Base-by-base conservation (phyloP, 2,113 vertebrate species). In the Hemiscyllium ocellatum region DNA sequence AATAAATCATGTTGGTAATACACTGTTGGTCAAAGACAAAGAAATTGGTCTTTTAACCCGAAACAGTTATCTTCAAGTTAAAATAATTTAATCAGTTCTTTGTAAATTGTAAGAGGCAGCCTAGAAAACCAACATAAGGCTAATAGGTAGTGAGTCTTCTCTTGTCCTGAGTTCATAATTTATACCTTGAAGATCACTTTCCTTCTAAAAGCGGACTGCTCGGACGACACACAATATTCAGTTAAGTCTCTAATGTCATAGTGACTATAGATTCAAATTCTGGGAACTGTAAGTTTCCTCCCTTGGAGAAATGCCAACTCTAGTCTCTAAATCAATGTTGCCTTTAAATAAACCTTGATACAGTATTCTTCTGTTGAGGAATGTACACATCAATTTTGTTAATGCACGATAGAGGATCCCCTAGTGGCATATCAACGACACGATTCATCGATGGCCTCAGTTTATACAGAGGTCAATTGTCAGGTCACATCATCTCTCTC, bases 271-370 rank as follows among this genome's bases (percentile, higher is more conserved):
- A 93, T 93, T 93, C 89, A 66, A 66, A 56, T 65, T 61, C 52
- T 90, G 87, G 80, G 80, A 83, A 83, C 1, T 83, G 10, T n/a
- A 65, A 90, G 29, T 61, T 90, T 52, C 19, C 65, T n/a, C 7
- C n/a, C 89, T 66, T 93, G 61, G 61, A 93, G 33, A 93, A 93
- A 93, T 93, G 89, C 6, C 61, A 68, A 93, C 33, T 93, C 33
- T 0, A 37, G 17, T 93, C 19, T 68, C 56, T 37, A 93, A 93
- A 68, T 93, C 89, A 93, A 66, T 37, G n/a, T 93, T 17, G 37
- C 37, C 61, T 66, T 93, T 93, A 66, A 93, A 22, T 37, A 42
- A 93, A 37, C 61, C 61, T 93, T 66, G 61, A 2, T 93, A 66
- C 17, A 37, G 61, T 33, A 93, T 22, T 66, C 33, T 93, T 66